A percentile compares a stretch with the other conserved stretches of the same genome.
Evolutionary conservation across 2,113 vertebrate genomes (phyloP).

Genomic region (Sceloporus tristichus): DNA sequence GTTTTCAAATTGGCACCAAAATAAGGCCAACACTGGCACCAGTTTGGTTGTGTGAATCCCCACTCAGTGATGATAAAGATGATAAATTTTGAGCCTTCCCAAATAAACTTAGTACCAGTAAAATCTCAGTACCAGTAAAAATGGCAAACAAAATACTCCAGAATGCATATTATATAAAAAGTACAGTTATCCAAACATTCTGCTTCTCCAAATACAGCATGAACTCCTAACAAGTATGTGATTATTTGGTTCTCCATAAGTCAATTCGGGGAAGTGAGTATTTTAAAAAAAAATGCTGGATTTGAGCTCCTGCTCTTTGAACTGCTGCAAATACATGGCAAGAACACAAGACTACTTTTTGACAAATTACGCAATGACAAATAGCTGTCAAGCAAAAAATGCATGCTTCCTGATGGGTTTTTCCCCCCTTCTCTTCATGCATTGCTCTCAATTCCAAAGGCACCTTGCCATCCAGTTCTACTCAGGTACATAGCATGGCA

Average conservation of each 20-base stretch:
- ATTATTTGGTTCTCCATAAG: background rate
- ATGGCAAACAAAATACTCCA: background rate
- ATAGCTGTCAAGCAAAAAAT: background rate
- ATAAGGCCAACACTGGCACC: too few relatives aligned
- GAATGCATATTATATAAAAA: background rate
- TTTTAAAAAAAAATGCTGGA: background rate
- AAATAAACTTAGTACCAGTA: background rate
- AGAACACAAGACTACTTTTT: background rate
- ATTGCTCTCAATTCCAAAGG: slow-evolving; percentile 5
- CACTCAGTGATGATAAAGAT: too few relatives aligned
- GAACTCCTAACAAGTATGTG: background rate
- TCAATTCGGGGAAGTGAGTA: background rate
- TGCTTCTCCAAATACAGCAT: slow-evolving; percentile 9
- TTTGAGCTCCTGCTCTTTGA: background rate
- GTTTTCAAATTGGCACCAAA: too few relatives aligned
- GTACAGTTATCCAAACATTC: background rate
- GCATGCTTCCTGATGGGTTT: background rate
- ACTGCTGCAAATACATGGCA: background rate
- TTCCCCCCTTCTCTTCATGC: background rate
- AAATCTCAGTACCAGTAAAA: background rate
- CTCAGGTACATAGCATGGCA: slow-evolving; percentile 19
- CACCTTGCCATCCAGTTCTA: slow-evolving; percentile 26
- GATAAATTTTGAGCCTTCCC: background rate
- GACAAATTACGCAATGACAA: background rate
- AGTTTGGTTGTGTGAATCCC: too few relatives aligned